Base-by-base conservation (phyloP, 2,113 vertebrate species). In the Spizaetus ornatus region DNA sequence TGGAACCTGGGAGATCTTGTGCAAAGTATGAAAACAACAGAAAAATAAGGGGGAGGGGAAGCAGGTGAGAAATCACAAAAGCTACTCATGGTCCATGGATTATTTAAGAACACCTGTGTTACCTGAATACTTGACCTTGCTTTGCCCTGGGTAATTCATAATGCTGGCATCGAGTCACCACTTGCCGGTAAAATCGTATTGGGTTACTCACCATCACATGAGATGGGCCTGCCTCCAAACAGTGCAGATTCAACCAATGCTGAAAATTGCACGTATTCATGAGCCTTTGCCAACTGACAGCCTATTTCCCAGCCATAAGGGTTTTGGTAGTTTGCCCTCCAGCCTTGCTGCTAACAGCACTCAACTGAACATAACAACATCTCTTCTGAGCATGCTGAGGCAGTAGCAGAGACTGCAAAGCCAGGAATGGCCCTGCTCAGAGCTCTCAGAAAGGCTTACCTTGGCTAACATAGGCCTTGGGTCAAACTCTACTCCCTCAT, bases 171-270 rank as follows among this genome's bases (percentile, higher is more conserved):
- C 13, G 0, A 95, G 89, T 78, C 1, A 0, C 72, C 71, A 82
- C 89, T 97, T 95, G 94, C 84, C 84, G 73, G 62, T 92, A 88
- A 84, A 90, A 91, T 47, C 2, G 0, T 34, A 32, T 2, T 77
- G 61, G n/a, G 42, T 95, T 96, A 91, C 56, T 96, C 95, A 86
- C 52, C 48, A 82, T 77, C 76, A 77, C 84, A 92, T 88, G 84
- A 95, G 79, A 62, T 2, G 4, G 82, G 67, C 61, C 78, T 77
- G 45, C 58, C 83, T 93, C 91, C 93, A 95, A 92, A 79, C 25
- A 52, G 29, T 13, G 34, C n/a, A 36, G 66, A 72, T 63, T 82
- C 52, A 86, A 86, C 50, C 80, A 53, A 10, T 38, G 62, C 77
- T 61, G 63, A 59, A 87, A 76, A 74, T 16, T 23, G 84, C 95